These are phyloP conservation scores for Dipodomys ordii DNA, from an alignment of 2,113 vertebrate species.

Conservation along the genomic window DNA sequence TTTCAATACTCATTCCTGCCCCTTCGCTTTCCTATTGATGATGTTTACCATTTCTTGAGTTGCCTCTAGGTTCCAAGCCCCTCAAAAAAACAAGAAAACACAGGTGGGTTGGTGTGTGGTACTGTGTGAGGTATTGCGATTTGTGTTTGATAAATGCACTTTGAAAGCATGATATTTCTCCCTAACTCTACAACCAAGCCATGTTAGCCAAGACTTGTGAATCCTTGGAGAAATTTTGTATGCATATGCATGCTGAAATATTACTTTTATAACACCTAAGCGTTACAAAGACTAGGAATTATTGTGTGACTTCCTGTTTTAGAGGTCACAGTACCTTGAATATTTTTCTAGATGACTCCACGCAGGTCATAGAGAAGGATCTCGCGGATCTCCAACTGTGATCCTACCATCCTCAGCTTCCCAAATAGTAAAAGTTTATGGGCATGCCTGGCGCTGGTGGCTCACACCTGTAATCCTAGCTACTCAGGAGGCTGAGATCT, in stretches of 20 bases:
- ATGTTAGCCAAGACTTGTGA: not conserved
- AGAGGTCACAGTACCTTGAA: not conserved
- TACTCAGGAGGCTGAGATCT: too few relatives aligned
- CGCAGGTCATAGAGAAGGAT: too few relatives aligned
- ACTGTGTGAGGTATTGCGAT: not conserved
- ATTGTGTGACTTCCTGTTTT: not conserved
- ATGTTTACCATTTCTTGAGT: constrained; percentile 41
- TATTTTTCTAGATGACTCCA: not conserved
- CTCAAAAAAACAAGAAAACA: not conserved
- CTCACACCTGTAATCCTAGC: too few relatives aligned
- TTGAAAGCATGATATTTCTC: not conserved
- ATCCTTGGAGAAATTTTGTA: constrained; percentile 9
- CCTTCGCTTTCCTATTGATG: constrained; percentile 7
- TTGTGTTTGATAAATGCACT: not conserved
- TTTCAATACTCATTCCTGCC: constrained; percentile 5
- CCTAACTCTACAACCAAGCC: not conserved
- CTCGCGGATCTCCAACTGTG: too few relatives aligned
- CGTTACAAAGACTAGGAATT: not conserved
- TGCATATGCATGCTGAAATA: not conserved
- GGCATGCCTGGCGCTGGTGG: too few relatives aligned
- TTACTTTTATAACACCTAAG: not conserved
- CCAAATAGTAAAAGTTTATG: too few relatives aligned
- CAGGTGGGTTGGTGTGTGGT: constrained; percentile 1
- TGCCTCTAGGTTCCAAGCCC: not conserved
- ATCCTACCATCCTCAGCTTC: too few relatives aligned